Percentiles rank a stretch among this genome's conserved stretches.
These are phyloP conservation scores for Perca flavescens DNA, from an alignment of 2,113 vertebrate genomes.

Conservation along the genomic window DNA sequence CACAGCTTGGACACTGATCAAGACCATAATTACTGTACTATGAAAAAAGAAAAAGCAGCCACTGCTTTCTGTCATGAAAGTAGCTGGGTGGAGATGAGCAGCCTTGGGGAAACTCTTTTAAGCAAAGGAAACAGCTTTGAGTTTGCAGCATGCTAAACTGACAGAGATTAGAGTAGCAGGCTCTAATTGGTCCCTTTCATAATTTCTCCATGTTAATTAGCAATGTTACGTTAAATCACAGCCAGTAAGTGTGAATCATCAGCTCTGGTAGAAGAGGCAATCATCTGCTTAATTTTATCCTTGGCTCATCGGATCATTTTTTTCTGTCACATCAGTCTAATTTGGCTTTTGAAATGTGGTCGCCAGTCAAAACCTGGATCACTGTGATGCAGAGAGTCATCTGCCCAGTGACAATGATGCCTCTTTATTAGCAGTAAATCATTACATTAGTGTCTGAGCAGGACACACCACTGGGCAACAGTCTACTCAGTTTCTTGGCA, in stretches of 20 bases:
- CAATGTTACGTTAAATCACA: slow-evolving; percentile 54
- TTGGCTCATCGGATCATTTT: slow-evolving; percentile 50
- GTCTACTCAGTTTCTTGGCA: slow-evolving; percentile 68
- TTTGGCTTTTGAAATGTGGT: slow-evolving; percentile 54
- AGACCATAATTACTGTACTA: slow-evolving; percentile 57
- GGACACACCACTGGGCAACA: slow-evolving; percentile 60
- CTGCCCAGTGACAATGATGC: slow-evolving; percentile 65
- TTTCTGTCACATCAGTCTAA: slow-evolving; percentile 54
- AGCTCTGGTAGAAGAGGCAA: slow-evolving; percentile 48
- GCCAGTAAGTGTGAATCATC: slow-evolving; percentile 49
- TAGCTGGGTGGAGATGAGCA: background rate
- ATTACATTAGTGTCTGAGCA: slow-evolving; percentile 68
- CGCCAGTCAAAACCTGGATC: slow-evolving; percentile 51
- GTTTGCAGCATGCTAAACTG: slow-evolving; percentile 11
- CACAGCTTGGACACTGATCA: slow-evolving; percentile 61
- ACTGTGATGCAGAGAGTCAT: slow-evolving; percentile 24
- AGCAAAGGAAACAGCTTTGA: slow-evolving; percentile 22
- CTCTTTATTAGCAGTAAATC: slow-evolving; percentile 72
- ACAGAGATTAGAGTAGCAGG: slow-evolving; percentile 33
- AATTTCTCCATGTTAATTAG: slow-evolving; percentile 70
- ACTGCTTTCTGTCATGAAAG: slow-evolving; percentile 28
- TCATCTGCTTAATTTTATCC: slow-evolving; percentile 61
- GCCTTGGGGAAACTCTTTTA: background rate
- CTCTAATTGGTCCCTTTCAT: slow-evolving; percentile 69
- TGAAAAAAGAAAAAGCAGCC: slow-evolving; percentile 21